phyloP scores from a whole-genome alignment of 2,113 vertebrate species.

The Picathartes gymnocephalus region DNA sequence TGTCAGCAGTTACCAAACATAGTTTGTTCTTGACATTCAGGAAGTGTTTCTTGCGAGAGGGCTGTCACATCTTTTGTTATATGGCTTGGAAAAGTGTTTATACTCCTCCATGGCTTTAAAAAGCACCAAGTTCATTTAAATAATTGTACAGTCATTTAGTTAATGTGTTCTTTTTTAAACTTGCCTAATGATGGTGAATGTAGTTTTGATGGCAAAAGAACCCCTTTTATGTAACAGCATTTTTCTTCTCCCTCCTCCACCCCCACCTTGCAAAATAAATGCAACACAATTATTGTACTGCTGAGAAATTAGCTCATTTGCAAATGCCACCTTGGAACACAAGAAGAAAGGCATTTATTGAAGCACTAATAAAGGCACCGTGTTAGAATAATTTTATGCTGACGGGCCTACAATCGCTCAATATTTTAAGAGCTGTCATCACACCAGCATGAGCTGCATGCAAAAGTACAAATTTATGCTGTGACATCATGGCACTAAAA shows the following conservation, averaged over 20 bases:
- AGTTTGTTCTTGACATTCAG: background rate
- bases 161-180: slow-evolving; percentile 77
- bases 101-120: slow-evolving; percentile 64
- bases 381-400: slow-evolving; percentile 86
- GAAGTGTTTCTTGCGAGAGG: slow-evolving; percentile 17
- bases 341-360: slow-evolving; percentile 84
- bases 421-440: slow-evolving; percentile 86
- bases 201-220: slow-evolving; percentile 78
- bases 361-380: slow-evolving; percentile 81
- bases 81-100: slow-evolving; percentile 60
- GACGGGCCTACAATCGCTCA: slow-evolving; percentile 79
- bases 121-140: slow-evolving; percentile 73
- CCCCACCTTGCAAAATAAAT: slow-evolving; percentile 70
- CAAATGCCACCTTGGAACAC: slow-evolving; percentile 79
- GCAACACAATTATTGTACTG: slow-evolving; percentile 82
- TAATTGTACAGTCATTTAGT: slow-evolving; percentile 80
- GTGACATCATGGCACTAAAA: slow-evolving; percentile 80
- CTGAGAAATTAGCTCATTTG: slow-evolving; percentile 82
- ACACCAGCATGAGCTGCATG: slow-evolving; percentile 80
- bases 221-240: slow-evolving; percentile 75
- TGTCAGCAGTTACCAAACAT: slow-evolving; percentile 55
- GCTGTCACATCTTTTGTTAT: slow-evolving; percentile 61
- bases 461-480: slow-evolving; percentile 82
- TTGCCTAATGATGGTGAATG: slow-evolving; percentile 68
- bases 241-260: slow-evolving; percentile 50